Percentiles rank a stretch among this genome's conserved stretches.
Evolutionary conservation across 2,797 vertebrate species (phyloP).

Genomic region (Schizopygopsis malacanthus): DNA sequence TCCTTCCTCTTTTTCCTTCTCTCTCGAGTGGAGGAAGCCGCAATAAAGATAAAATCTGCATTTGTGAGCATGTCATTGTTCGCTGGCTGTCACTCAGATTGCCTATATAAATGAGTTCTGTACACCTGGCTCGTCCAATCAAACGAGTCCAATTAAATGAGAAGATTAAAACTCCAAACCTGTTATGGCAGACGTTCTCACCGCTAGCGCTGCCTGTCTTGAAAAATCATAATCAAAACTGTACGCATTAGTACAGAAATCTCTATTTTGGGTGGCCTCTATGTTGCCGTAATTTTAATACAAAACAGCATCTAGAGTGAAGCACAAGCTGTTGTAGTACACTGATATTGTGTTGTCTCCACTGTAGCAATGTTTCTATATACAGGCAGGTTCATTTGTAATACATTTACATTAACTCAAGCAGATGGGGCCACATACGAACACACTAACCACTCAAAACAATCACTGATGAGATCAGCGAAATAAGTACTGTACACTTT

Average conservation of each 20-base stretch:
- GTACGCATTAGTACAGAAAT: neutral
- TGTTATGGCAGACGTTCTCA: slow-evolving; percentile 43
- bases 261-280: neutral
- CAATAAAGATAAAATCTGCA: slow-evolving; percentile 52
- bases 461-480: slow-evolving; percentile 15
- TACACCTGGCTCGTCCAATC: slow-evolving; percentile 59
- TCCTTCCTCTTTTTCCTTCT: slow-evolving; percentile 48
- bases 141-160: slow-evolving; percentile 59
- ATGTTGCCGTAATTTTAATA: neutral
- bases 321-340: slow-evolving; percentile 13
- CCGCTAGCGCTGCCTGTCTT: slow-evolving; percentile 11
- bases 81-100: slow-evolving; percentile 48
- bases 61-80: slow-evolving; percentile 52
- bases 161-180: slow-evolving; percentile 52
- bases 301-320: neutral
- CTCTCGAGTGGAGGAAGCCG: slow-evolving; percentile 33
- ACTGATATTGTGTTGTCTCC: neutral
- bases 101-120: slow-evolving; percentile 43
- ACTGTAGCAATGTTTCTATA: neutral
- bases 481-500: slow-evolving; percentile 18
- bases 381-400: slow-evolving; percentile 28
- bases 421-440: slow-evolving; percentile 10
- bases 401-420: slow-evolving; percentile 25
- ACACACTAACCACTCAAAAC: slow-evolving; percentile 5
- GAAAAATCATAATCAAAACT: slow-evolving; percentile 43